These are phyloP conservation scores for Proterorhinus semilunaris DNA, from an alignment of 2,113 vertebrate species.

Conservation along the genomic window DNA sequence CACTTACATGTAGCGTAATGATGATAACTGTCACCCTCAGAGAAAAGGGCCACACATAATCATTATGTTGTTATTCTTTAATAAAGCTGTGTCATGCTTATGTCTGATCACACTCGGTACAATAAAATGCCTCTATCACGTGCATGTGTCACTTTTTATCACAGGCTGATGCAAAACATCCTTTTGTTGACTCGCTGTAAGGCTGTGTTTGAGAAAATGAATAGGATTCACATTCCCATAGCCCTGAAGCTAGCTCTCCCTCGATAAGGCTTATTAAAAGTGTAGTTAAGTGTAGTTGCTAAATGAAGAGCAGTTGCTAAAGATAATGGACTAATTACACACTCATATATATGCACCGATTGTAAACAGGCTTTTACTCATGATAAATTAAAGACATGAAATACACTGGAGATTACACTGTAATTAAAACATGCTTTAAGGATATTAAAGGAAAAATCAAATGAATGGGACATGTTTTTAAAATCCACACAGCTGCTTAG, in stretches of 20 bases:
- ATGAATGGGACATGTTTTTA: not conserved
- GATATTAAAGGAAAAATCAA: not conserved
- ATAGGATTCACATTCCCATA: not conserved
- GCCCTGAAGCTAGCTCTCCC: not conserved
- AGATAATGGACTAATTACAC: slow-evolving; percentile 11
- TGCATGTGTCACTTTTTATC: not conserved
- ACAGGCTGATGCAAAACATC: slow-evolving; percentile 1
- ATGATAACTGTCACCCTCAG: too few species aligned
- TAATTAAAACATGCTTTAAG: slow-evolving; percentile 6
- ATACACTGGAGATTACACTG: slow-evolving; percentile 5
- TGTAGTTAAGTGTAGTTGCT: not conserved
- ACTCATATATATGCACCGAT: slow-evolving; percentile 2
- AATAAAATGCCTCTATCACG: not conserved
- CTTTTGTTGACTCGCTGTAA: not conserved
- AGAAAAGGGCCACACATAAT: too few species aligned
- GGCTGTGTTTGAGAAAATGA: slow-evolving; percentile 1
- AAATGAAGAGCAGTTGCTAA: not conserved
- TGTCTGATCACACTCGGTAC: not conserved
- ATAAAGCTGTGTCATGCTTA: not conserved
- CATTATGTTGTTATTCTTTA: too few species aligned
- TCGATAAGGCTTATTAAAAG: slow-evolving; percentile 11
- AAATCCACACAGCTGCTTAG: not conserved
- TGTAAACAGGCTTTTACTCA: slow-evolving; percentile 6
- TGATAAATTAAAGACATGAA: slow-evolving; percentile 9
- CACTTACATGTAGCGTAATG: too few species aligned